Evolutionary conservation across 2,113 vertebrate species (phyloP).

Genomic region (Aleadryas rufinucha): DNA sequence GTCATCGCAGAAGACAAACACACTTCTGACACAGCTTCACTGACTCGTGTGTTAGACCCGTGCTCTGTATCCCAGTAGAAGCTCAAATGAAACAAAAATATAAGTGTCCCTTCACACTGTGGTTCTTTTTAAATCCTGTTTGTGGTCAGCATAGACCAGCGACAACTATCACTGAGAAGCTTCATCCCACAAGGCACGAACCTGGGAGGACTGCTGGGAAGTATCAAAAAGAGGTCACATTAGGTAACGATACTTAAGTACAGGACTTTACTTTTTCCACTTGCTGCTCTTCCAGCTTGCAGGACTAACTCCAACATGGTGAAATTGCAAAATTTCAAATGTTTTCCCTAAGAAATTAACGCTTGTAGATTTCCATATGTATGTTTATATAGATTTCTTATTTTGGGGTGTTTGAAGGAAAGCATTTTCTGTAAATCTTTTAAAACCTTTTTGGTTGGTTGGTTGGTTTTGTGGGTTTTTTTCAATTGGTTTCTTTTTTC

Average conservation of each 20-base stretch:
- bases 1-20: background rate
- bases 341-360: background rate
- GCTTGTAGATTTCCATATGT: background rate
- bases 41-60: fast-evolving
- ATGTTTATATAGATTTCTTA: background rate
- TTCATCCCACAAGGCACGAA: background rate
- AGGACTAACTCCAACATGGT: background rate
- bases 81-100: background rate
- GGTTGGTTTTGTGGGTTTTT: background rate
- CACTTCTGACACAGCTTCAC: background rate
- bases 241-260: background rate
- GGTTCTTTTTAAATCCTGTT: background rate
- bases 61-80: background rate
- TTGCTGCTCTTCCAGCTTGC: background rate
- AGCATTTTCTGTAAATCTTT: background rate
- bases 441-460: background rate
- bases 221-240: background rate
- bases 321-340: background rate
- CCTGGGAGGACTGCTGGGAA: background rate
- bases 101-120: background rate
- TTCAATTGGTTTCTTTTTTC: background rate
- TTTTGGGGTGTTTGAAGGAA: background rate
- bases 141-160: background rate
- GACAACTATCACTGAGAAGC: background rate
- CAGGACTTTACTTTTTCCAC: background rate